phyloP scores from a whole-genome alignment of 1,140 invertebrate species.

The Saccostrea glomerata region DNA sequence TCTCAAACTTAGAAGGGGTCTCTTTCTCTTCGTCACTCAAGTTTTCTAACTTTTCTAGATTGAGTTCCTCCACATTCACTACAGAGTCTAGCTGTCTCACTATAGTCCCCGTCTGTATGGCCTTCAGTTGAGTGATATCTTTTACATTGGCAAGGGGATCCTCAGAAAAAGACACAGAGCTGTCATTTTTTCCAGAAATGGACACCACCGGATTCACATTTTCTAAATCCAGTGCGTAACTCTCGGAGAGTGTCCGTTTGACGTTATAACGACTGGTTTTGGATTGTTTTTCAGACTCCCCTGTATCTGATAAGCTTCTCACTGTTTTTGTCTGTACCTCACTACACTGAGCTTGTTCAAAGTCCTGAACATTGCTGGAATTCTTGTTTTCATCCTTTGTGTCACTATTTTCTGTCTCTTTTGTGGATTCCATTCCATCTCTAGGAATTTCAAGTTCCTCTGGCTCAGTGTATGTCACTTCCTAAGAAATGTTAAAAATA shows the following conservation, averaged over 20 bases:
- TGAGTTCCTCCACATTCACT: constrained; percentile 63
- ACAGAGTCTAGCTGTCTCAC: constrained; percentile 60
- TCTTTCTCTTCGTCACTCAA: constrained; percentile 48
- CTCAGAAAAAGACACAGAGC: not conserved
- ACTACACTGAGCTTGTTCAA: not conserved
- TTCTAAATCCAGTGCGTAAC: constrained; percentile 7
- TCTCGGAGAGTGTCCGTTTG: constrained; percentile 1
- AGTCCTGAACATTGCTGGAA: not conserved
- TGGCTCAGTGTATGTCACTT: not conserved
- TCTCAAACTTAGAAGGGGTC: constrained; percentile 39
- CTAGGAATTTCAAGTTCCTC: constrained; percentile 33
- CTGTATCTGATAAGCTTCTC: not conserved
- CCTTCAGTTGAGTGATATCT: constrained; percentile 64
- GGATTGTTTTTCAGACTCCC: not conserved
- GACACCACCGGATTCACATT: not conserved
- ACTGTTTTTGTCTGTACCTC: not conserved
- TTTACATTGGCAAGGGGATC: constrained; percentile 60
- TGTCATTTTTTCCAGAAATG: not conserved
- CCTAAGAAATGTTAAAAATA: not conserved
- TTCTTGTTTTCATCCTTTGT: not conserved
- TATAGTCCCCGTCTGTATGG: constrained; percentile 65
- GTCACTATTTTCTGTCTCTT: not conserved
- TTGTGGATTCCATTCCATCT: not conserved
- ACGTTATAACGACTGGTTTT: not conserved
- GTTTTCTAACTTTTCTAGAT: constrained; percentile 33